These are phyloP conservation scores for Drosophila seguyi DNA, from an alignment of 1,140 invertebrate species.

Conservation along the genomic window DNA sequence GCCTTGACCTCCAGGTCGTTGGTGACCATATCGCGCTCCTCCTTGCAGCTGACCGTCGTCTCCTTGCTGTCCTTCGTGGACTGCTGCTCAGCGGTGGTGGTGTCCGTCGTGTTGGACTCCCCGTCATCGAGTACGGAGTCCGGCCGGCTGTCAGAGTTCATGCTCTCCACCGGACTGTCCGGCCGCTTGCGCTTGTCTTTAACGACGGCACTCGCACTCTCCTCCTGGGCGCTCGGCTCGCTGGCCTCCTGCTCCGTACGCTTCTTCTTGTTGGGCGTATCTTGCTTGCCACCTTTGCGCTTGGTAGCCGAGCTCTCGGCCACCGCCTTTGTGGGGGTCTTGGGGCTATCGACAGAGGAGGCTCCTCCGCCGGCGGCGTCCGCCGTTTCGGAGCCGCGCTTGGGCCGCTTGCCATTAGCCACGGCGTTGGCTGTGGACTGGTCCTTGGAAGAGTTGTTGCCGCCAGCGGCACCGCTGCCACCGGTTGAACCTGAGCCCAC, in stretches of 20 bases:
- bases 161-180: conserved; percentile 91
- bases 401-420: conserved; percentile 87
- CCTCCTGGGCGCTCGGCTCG: conserved; percentile 81
- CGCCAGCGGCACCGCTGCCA: conserved; percentile 46
- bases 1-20: conserved; percentile 66
- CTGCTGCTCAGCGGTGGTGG: conserved; percentile 78
- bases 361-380: conserved; percentile 83
- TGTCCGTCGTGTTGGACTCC: conserved; percentile 86
- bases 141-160: conserved; percentile 90
- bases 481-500: conserved; percentile 44
- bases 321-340: conserved; percentile 87
- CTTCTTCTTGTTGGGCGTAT: conserved; percentile 91
- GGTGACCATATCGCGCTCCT: conserved; percentile 61
- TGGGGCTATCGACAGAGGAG: conserved; percentile 85
- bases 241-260: conserved; percentile 85
- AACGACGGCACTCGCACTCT: conserved; percentile 35
- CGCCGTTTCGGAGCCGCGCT: conserved; percentile 91
- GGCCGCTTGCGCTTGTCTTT: conserved; percentile 91
- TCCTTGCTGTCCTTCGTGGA: conserved; percentile 87
- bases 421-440: conserved; percentile 85
- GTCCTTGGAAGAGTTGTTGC: conserved; percentile 62
- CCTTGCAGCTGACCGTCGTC: conserved; percentile 80
- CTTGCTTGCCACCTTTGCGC: conserved; percentile 88
- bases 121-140: conserved; percentile 92
- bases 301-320: conserved; percentile 87